phyloP scores from a whole-genome alignment of 2,888 invertebrate species.

The Lithophane semibrunnea region DNA sequence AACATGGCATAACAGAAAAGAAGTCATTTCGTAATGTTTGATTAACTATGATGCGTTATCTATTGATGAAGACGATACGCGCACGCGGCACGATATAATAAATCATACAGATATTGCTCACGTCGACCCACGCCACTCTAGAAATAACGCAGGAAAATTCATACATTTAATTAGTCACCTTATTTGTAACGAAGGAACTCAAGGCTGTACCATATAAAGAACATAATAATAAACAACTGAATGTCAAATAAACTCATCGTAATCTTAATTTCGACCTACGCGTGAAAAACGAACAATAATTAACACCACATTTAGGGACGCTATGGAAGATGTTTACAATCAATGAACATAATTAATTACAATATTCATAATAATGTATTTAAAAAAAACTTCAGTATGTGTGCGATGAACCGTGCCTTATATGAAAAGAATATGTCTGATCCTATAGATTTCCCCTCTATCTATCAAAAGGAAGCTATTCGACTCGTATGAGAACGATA shows the following conservation, averaged over 20 bases:
- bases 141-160: constrained; percentile 86
- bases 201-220: constrained; percentile 87
- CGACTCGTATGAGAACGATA: constrained; percentile 40
- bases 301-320: constrained; percentile 58
- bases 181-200: constrained; percentile 84
- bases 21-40: constrained; percentile 64
- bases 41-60: constrained; percentile 56
- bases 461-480: constrained; percentile 51
- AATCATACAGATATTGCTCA: constrained; percentile 76
- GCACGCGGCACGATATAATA: constrained; percentile 60
- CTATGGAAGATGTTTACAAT: constrained; percentile 39
- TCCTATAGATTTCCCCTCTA: constrained; percentile 37
- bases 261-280: constrained; percentile 86
- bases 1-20: constrained; percentile 65
- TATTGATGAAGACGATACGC: constrained; percentile 57
- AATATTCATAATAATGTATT: constrained; percentile 17
- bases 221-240: constrained; percentile 86
- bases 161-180: constrained; percentile 87
- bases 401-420: constrained; percentile 19
- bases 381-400: constrained; percentile 13
- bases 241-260: constrained; percentile 86
- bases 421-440: constrained; percentile 31
- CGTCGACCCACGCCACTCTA: constrained; percentile 80
- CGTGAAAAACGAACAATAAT: constrained; percentile 79
- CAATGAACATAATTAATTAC: constrained; percentile 36